These are phyloP conservation scores for Corythornis madagascariensis DNA, from an alignment of 2,113 vertebrate species.

Conservation along the genomic window DNA sequence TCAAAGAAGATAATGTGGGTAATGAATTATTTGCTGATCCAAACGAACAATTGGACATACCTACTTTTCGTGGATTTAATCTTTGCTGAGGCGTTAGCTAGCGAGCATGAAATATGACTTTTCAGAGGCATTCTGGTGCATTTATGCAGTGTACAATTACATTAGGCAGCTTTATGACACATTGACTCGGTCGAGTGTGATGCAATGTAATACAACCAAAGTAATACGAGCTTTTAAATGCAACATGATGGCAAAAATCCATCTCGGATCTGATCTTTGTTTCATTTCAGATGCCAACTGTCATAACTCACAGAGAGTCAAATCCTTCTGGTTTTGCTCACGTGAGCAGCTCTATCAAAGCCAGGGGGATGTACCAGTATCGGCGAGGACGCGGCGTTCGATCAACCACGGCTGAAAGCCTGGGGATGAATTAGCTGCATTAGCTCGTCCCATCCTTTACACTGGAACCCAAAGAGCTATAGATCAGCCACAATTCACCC, in stretches of 20 bases:
- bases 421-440: too few relatives aligned
- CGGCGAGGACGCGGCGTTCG: background rate
- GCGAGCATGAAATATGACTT: constrained; percentile 53
- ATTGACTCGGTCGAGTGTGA: constrained; percentile 15
- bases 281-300: constrained; percentile 44
- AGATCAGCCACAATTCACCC: background rate
- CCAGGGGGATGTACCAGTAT: background rate
- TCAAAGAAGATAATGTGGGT: constrained; percentile 45
- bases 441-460: background rate
- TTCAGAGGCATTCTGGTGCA: constrained; percentile 52
- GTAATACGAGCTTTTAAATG: constrained; percentile 70
- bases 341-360: background rate
- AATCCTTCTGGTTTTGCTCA: background rate
- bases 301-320: background rate
- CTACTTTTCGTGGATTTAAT: constrained; percentile 57
- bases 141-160: constrained; percentile 61
- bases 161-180: constrained; percentile 63
- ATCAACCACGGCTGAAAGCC: background rate
- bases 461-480: background rate
- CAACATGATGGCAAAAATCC: constrained; percentile 64
- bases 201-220: constrained; percentile 57
- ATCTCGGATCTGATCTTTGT: constrained; percentile 34
- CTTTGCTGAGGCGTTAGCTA: constrained; percentile 35
- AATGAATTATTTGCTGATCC: constrained; percentile 65
- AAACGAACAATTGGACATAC: constrained; percentile 64